These are phyloP conservation scores for Puntigrus tetrazona DNA, from an alignment of 2,113 vertebrate genomes.

Conservation along the genomic window DNA sequence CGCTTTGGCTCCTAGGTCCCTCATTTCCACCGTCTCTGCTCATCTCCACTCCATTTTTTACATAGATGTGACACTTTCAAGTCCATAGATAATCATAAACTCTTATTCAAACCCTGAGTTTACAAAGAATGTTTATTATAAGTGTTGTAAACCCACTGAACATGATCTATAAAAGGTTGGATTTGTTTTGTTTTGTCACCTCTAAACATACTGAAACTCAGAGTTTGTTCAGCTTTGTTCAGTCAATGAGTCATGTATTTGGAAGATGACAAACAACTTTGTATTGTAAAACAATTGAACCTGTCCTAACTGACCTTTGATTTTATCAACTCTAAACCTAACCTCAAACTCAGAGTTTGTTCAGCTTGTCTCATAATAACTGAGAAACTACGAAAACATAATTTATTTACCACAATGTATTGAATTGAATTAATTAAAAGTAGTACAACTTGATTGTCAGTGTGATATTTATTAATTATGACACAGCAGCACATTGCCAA, in stretches of 20 bases:
- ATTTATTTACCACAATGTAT: not conserved
- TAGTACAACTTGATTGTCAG: not conserved
- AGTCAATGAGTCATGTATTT: too few relatives aligned
- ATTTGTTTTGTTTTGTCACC: not conserved
- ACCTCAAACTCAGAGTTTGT: not conserved
- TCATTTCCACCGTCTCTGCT: too few relatives aligned
- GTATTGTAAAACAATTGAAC: not conserved
- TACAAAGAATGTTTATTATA: not conserved
- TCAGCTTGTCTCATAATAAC: not conserved
- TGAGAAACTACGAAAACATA: not conserved
- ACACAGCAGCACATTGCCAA: not conserved
- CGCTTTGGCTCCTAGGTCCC: too few relatives aligned
- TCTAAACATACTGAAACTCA: not conserved
- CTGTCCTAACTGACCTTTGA: not conserved
- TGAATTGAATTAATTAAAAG: not conserved
- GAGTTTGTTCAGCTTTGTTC: not conserved
- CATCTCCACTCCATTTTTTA: too few relatives aligned
- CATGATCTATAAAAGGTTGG: not conserved
- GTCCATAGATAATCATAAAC: not conserved
- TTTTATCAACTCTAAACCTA: too few relatives aligned
- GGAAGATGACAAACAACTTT: not conserved
- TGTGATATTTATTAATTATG: not conserved
- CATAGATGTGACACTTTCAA: not conserved
- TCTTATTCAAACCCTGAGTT: not conserved
- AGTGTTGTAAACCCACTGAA: not conserved